Evolutionary conservation across 1,140 invertebrate species (phyloP).

Genomic region (Sycophaga agraensis): DNA sequence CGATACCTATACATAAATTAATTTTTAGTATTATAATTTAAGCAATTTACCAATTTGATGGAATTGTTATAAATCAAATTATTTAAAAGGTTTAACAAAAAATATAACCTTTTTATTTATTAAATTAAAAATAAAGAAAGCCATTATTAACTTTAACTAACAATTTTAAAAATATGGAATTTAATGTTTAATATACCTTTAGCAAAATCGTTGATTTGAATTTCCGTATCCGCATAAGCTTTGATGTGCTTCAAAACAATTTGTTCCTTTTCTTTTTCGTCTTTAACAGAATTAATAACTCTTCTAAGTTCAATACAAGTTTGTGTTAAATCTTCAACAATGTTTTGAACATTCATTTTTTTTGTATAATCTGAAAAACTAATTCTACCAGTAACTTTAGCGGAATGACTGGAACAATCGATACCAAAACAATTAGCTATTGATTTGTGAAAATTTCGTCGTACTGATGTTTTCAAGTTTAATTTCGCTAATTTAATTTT

Average conservation of each 20-base stretch:
- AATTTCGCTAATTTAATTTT: not conserved
- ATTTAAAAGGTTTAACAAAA: not conserved
- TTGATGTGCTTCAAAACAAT: constrained; percentile 49
- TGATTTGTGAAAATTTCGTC: constrained; percentile 6
- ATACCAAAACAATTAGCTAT: too few species aligned
- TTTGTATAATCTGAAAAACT: too few species aligned
- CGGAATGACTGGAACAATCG: too few species aligned
- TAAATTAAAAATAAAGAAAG: not conserved
- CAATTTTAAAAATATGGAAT: too few species aligned
- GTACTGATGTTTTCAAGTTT: constrained; percentile 11
- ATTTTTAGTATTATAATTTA: not conserved
- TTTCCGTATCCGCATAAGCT: constrained; percentile 32
- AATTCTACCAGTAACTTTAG: too few species aligned
- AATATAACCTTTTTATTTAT: constrained; percentile 4
- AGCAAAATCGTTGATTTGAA: constrained; percentile 45
- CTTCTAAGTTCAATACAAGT: constrained; percentile 42
- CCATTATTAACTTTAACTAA: too few species aligned
- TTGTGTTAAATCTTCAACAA: constrained; percentile 46
- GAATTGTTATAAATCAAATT: not conserved
- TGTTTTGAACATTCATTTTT: constrained; percentile 25
- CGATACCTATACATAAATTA: constrained; percentile 5
- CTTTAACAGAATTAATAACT: constrained; percentile 31
- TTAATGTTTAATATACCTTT: constrained; percentile 43
- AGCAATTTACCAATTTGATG: not conserved
- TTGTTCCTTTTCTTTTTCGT: constrained; percentile 39